Evolutionary conservation across 2,888 invertebrate species (phyloP), one percentile per base, ranked within the genome.

Genomic region (Spodoptera littoralis): DNA sequence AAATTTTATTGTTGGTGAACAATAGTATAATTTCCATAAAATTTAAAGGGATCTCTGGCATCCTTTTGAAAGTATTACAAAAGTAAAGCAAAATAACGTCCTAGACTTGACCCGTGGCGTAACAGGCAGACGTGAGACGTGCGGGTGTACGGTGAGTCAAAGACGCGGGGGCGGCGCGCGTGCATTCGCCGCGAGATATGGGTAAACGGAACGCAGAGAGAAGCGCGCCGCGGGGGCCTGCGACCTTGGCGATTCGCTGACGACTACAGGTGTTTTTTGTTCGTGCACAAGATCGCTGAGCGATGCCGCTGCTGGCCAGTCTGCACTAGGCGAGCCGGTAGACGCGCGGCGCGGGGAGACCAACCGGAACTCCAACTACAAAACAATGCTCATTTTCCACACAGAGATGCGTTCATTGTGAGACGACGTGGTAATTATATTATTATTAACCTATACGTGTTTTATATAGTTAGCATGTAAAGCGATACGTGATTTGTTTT

Each of bases 211-310:
- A 90, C 93, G 92, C 89, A 78, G 89, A 90, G 88, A 80, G 88
- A 79, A 88, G 86, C 89, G 87, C 88, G 88, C 88, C 84, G 88
- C 90, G 88, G 90, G 91, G 92, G 91, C 91, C 89, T 90, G 90
- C 88, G 92, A 91, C 93, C 93, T 93, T 94, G 94, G 87, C 88
- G 84, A 90, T 90, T 92, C 90, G 84, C 92, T 90, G 90, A 90
- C 92, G 92, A 90, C 91, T 93, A 93, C 94, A 94, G 93, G 94
- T 94, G 93, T 92, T 92, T 93, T 92, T 94, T 93, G 90, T 93
- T 92, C 91, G 91, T 86, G 84, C 85, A 87, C 86, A 85, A 89
- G 88, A 91, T 88, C 86, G 85, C 82, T 76, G 82, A 85, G 84
- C 85, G 83, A 88, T 86, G 87, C 87, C 82, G 83, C 86, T 79